These are phyloP conservation scores for Vireo altiloquus DNA, from an alignment of 2,113 vertebrate species.

Conservation along the genomic window DNA sequence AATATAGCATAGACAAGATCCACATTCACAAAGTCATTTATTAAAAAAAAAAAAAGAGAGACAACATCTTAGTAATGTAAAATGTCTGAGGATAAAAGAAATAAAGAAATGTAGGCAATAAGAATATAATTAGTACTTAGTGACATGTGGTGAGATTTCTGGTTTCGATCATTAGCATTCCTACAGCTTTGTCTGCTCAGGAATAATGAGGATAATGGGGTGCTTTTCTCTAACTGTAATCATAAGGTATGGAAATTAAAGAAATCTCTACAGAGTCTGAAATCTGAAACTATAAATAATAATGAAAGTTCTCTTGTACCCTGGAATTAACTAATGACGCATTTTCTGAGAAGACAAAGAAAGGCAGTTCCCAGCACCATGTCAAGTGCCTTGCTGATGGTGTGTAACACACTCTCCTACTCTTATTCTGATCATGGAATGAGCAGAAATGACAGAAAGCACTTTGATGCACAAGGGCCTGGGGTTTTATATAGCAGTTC, in stretches of 20 bases:
- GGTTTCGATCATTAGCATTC: not conserved
- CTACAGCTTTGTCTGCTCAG: not conserved
- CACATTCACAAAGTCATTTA: not conserved
- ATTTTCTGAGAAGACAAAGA: not conserved
- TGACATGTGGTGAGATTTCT: not conserved
- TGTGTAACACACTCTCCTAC: not conserved
- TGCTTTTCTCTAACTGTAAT: not conserved
- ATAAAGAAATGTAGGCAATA: not conserved
- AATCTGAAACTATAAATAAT: not conserved
- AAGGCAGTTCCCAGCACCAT: not conserved
- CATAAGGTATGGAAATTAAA: not conserved
- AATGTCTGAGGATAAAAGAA: not conserved
- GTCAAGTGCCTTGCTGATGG: not conserved
- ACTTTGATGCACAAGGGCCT: not conserved
- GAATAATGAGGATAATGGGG: not conserved
- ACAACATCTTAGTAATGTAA: not conserved
- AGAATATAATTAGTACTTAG: not conserved
- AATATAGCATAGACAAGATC: not conserved
- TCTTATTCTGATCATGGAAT: fast-evolving
- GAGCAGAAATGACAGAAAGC: not conserved
- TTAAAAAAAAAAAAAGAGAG: not conserved
- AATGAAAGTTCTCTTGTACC: not conserved
- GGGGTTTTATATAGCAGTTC: not conserved
- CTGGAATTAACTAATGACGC: not conserved
- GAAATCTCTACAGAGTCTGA: not conserved